phyloP scores from a whole-genome alignment of 2,888 invertebrate species.

The Eumerus sabulonum region DNA sequence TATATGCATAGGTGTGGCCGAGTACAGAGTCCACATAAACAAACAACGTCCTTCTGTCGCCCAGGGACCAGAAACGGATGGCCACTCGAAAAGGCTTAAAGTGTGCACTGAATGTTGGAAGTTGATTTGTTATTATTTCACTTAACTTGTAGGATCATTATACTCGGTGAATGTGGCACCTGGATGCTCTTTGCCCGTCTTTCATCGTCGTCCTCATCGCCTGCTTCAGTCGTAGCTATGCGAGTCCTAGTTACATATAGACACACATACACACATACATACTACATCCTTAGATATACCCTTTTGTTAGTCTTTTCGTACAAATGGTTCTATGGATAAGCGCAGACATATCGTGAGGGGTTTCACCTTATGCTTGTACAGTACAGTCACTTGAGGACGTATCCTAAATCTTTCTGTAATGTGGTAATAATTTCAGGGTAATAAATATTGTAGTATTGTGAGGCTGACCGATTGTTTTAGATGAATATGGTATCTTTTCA shows the following conservation, averaged over 20 bases:
- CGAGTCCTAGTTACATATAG: no score
- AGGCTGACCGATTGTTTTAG: slow-evolving; percentile 63
- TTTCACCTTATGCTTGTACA: slow-evolving; percentile 26
- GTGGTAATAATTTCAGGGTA: slow-evolving; percentile 69
- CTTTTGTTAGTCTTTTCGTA: slow-evolving; percentile 34
- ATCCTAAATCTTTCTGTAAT: slow-evolving; percentile 66
- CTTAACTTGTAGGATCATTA: slow-evolving; percentile 69
- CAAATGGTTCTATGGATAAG: neutral
- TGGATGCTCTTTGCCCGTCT: slow-evolving; percentile 58
- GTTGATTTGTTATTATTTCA: slow-evolving; percentile 69
- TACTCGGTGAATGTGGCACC: slow-evolving; percentile 52
- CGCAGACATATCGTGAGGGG: neutral
- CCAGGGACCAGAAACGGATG: slow-evolving; percentile 26
- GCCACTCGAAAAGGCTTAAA: slow-evolving; percentile 55
- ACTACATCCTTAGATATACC: neutral
- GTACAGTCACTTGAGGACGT: slow-evolving; percentile 10
- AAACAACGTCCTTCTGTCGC: neutral
- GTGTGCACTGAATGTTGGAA: slow-evolving; percentile 60
- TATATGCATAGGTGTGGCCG: slow-evolving; percentile 38
- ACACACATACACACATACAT: no score
- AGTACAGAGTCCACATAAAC: slow-evolving; percentile 16
- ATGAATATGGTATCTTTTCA: neutral
- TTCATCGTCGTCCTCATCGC: slow-evolving; percentile 8
- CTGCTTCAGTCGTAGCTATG: neutral
- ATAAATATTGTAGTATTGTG: slow-evolving; percentile 65